Evolutionary conservation across 2,888 invertebrate species (phyloP).

Genomic region (Rotaria macrura): DNA sequence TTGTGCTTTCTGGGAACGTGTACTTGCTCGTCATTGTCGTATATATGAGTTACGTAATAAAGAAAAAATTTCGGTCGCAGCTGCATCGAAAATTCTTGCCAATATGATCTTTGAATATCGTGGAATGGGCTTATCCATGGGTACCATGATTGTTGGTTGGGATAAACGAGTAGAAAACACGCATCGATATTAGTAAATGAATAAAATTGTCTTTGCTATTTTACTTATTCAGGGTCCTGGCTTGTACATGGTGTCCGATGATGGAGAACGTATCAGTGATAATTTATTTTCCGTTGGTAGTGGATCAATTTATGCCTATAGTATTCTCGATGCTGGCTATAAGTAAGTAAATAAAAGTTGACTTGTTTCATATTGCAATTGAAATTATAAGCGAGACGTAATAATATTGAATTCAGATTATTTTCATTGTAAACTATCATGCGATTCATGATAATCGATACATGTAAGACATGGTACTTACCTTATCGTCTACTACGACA

Average conservation of each 20-base stretch:
- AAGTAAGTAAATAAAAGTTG: conserved; percentile 33
- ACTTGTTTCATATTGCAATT: no score
- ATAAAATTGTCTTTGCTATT: not conserved
- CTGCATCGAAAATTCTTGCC: conserved; percentile 93
- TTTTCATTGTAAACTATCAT: no score
- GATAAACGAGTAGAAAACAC: conserved; percentile 69
- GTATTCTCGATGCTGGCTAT: conserved; percentile 77
- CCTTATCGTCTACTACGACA: no score
- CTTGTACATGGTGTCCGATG: conserved; percentile 88
- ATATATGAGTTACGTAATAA: conserved; percentile 88
- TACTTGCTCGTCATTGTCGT: conserved; percentile 74
- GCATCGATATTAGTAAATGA: conserved; percentile 35
- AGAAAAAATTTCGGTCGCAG: conserved; percentile 90
- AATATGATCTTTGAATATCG: conserved; percentile 97
- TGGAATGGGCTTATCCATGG: conserved; percentile 83
- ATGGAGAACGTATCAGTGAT: conserved; percentile 80
- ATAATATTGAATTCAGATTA: no score
- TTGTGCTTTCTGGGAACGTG: conserved; percentile 95
- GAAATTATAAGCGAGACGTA: no score
- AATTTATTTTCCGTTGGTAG: conserved; percentile 93
- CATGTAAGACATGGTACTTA: no score
- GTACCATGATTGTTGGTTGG: conserved; percentile 82
- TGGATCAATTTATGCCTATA: conserved; percentile 89
- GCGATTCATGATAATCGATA: no score
- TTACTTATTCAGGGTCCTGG: conserved; percentile 70